A percentile compares a stretch with the other conserved stretches of the same genome.
These are phyloP conservation scores for Chelon auratus DNA, from an alignment of 2,797 vertebrate genomes.

Conservation along the genomic window DNA sequence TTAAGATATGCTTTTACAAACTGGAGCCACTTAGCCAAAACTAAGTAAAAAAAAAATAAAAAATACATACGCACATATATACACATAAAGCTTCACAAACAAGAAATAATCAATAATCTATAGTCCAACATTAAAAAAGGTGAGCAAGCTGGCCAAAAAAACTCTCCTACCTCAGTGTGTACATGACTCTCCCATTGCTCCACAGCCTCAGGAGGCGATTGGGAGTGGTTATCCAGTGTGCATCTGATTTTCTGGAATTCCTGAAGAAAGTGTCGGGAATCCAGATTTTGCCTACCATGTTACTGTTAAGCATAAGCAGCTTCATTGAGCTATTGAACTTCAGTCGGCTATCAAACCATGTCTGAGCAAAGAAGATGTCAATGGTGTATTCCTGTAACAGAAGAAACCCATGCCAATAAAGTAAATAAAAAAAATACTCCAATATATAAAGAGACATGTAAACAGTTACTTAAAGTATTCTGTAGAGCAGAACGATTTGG, in stretches of 20 bases:
- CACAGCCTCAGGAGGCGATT: slow-evolving; percentile 94
- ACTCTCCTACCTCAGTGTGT: slow-evolving; percentile 89
- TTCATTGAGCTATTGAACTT: slow-evolving; percentile 97
- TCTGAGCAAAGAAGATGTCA: slow-evolving; percentile 98
- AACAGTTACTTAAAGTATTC: no score
- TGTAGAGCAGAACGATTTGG: no score
- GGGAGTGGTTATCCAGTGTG: slow-evolving; percentile 98
- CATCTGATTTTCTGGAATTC: slow-evolving; percentile 96
- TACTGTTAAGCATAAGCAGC: slow-evolving; percentile 96
- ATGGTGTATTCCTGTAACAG: slow-evolving; percentile 90
- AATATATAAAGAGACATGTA: no score
- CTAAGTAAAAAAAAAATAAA: slow-evolving; percentile 17
- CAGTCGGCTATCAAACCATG: slow-evolving; percentile 95
- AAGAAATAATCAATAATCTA: slow-evolving; percentile 44
- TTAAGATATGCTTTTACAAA: slow-evolving; percentile 53
- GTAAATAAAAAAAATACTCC: no score
- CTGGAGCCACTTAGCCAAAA: slow-evolving; percentile 32
- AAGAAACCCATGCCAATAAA: background rate
- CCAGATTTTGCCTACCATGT: slow-evolving; percentile 99
- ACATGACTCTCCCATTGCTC: slow-evolving; percentile 94
- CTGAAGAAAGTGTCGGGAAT: slow-evolving; percentile 98
- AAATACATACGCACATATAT: slow-evolving; percentile 66
- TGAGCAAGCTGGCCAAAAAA: background rate
- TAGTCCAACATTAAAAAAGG: slow-evolving; percentile 2
- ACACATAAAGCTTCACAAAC: slow-evolving; percentile 73